Conservation (phyloP, 2,113 vertebrate species). For the Poicephalus meyeri region DNA sequence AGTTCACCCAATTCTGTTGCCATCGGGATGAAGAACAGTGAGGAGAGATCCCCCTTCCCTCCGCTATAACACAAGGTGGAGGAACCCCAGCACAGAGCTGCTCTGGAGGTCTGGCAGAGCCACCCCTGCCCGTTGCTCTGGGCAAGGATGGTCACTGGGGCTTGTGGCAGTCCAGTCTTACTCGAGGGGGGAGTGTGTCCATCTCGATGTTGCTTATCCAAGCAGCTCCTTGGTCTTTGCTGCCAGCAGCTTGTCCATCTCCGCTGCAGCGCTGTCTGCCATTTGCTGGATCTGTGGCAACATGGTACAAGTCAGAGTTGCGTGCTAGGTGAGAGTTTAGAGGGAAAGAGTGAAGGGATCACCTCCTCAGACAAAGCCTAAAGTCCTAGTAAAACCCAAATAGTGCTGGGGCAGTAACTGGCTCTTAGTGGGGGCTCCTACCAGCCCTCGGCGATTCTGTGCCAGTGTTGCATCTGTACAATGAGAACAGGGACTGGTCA, state of each 20-base stretch:
- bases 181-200: not conserved
- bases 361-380: not conserved
- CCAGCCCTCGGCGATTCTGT: not conserved
- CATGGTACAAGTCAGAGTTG: not conserved
- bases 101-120: not conserved
- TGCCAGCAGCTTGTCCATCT: constrained; percentile 89
- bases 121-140: fast-evolving
- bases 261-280: constrained; percentile 75
- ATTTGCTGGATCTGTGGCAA: constrained; percentile 90
- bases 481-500: not conserved
- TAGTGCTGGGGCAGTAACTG: not conserved
- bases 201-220: constrained; percentile 28
- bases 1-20: not conserved
- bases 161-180: fast-evolving
- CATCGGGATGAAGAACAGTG: not conserved
- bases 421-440: not conserved
- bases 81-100: not conserved
- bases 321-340: not conserved
- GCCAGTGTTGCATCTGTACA: fast-evolving
- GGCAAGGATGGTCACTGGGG: not conserved
- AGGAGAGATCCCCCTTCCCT: not conserved
- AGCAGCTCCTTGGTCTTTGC: constrained; percentile 93
- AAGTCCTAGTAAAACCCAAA: not conserved
- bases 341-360: not conserved
- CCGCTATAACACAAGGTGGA: not conserved